Conservation (phyloP, 1,140 invertebrate genomes). For the Paralvinella palmiformis region DNA sequence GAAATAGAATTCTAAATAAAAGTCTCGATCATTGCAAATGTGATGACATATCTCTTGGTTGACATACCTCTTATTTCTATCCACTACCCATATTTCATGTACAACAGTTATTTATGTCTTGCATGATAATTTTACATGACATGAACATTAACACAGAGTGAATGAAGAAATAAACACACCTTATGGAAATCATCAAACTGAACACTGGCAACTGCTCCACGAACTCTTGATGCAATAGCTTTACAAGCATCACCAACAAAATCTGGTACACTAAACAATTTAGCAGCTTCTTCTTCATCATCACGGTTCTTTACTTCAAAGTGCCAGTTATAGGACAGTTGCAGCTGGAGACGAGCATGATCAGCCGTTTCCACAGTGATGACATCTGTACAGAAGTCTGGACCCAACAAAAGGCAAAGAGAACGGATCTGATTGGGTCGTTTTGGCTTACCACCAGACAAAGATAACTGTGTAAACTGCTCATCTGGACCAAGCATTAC, state of each 20-base stretch:
- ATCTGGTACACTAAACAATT: constrained; percentile 55
- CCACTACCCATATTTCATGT: no score
- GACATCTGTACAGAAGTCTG: constrained; percentile 56
- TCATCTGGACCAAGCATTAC: constrained; percentile 58
- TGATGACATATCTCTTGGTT: no score
- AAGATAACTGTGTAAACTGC: constrained; percentile 54
- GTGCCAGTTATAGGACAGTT: constrained; percentile 57
- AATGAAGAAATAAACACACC: constrained; percentile 26
- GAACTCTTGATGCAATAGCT: constrained; percentile 53
- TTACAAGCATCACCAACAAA: constrained; percentile 57
- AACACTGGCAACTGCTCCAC: constrained; percentile 53
- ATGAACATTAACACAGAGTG: no score
- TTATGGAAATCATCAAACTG: constrained; percentile 57
- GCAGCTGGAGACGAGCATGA: constrained; percentile 53
- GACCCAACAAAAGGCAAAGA: constrained; percentile 53
- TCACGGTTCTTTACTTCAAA: constrained; percentile 47
- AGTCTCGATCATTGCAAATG: no score
- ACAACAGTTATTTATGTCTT: no score
- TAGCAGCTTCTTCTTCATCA: constrained; percentile 38
- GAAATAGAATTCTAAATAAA: background rate
- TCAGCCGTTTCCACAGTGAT: constrained; percentile 55
- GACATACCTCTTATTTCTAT: no score
- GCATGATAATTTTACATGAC: no score
- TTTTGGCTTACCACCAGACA: constrained; percentile 56
- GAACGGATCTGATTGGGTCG: constrained; percentile 52